A percentile compares a stretch with the other conserved stretches of the same genome.
phyloP scores from a whole-genome alignment of 2,113 vertebrate species.

The Natator depressus region DNA sequence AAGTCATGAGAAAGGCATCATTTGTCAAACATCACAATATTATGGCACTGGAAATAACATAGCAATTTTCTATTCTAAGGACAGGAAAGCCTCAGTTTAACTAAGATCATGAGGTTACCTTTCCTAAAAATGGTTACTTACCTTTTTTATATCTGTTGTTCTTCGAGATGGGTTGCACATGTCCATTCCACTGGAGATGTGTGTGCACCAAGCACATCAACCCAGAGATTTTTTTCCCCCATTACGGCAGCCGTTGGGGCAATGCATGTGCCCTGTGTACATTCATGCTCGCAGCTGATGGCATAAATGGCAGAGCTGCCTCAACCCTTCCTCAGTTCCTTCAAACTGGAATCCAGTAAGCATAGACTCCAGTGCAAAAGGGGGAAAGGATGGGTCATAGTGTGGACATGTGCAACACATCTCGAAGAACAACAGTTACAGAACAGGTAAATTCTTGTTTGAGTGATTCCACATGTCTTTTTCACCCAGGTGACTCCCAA shows the following conservation, averaged over 20 bases:
- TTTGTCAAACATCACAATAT: background rate
- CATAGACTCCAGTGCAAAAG: background rate
- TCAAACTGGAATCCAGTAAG: background rate
- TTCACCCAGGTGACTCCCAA: too few relatives aligned
- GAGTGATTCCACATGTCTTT: too few relatives aligned
- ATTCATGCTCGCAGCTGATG: background rate
- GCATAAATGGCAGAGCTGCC: background rate
- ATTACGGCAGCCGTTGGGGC: background rate
- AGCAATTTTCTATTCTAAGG: background rate
- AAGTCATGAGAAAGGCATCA: background rate
- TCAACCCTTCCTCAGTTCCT: background rate
- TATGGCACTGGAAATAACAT: background rate
- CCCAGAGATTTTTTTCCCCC: background rate
- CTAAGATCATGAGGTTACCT: background rate
- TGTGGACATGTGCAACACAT: background rate
- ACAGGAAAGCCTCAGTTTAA: background rate
- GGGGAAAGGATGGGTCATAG: background rate
- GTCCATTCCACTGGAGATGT: too few relatives aligned
- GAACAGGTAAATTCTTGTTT: background rate
- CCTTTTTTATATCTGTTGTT: background rate
- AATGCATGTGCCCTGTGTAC: background rate
- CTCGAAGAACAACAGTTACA: background rate
- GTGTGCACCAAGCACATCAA: background rate
- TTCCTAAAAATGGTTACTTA: background rate
- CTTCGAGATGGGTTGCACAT: background rate